Evolutionary conservation across 2,797 vertebrate genomes (phyloP).

Genomic region (Catostomus latipinnis): DNA sequence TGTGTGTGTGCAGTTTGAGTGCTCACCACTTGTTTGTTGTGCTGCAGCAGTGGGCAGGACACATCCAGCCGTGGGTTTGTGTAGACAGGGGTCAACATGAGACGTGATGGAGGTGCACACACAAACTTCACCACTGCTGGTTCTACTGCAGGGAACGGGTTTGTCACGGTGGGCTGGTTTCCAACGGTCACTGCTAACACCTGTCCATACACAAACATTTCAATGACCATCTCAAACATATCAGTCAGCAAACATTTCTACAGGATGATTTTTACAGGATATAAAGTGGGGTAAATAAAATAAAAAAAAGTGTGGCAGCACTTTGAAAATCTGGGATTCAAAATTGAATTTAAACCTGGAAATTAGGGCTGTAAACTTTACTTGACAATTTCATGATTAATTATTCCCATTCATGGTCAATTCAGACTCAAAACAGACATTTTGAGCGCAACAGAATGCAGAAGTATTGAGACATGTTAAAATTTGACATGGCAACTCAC

Average conservation of each 20-base stretch:
- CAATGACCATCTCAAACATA: neutral
- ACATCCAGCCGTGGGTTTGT: conserved; percentile 86
- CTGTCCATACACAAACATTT: conserved; percentile 65
- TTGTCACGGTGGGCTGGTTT: conserved; percentile 88
- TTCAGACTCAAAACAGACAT: no score
- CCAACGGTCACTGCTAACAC: conserved; percentile 85
- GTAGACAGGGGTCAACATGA: conserved; percentile 87
- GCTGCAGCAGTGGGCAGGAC: conserved; percentile 91
- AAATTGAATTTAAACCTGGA: no score
- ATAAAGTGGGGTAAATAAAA: no score
- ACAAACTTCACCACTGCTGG: conserved; percentile 83
- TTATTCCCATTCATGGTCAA: no score
- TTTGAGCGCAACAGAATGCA: no score
- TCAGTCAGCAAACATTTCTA: conserved; percentile 63
- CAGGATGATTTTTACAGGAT: neutral
- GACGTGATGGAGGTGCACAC: conserved; percentile 86
- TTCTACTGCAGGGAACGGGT: conserved; percentile 88
- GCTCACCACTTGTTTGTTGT: conserved; percentile 82
- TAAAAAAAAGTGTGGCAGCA: no score
- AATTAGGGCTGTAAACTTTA: no score
- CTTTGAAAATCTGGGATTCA: no score
- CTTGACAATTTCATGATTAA: no score
- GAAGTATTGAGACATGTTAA: no score
- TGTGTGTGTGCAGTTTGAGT: no score
- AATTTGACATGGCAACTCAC: no score